Percentiles rank a stretch among this genome's conserved stretches.
Evolutionary conservation across 2,797 vertebrate genomes (phyloP).

Genomic region (Protosalanx chinensis): DNA sequence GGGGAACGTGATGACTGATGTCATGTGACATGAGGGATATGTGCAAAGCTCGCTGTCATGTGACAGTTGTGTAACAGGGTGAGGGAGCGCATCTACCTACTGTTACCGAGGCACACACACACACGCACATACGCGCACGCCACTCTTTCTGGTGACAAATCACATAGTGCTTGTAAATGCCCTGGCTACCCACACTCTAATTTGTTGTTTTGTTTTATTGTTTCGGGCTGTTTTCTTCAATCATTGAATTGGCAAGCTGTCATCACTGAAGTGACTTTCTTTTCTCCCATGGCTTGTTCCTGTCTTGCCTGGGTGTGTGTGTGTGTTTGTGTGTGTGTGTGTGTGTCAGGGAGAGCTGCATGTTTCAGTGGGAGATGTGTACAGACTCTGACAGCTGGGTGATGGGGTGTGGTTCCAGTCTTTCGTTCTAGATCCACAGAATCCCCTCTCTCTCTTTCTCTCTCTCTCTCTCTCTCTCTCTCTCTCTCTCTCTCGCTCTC

Average conservation of each 20-base stretch:
- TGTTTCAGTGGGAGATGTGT: background rate
- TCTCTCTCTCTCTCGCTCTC: too few species aligned
- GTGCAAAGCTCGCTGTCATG: background rate
- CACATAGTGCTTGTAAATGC: background rate
- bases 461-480: too few species aligned
- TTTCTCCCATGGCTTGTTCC: background rate
- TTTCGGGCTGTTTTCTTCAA: slow-evolving; percentile 8
- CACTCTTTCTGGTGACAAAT: background rate
- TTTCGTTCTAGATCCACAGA: background rate
- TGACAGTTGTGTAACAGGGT: background rate
- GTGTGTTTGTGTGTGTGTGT: background rate
- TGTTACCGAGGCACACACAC: too few species aligned
- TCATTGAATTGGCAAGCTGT: slow-evolving; percentile 15
- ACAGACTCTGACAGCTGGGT: background rate
- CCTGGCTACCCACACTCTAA: background rate
- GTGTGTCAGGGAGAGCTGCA: too few species aligned
- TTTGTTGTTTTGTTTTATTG: slow-evolving; percentile 15
- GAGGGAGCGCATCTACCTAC: background rate
- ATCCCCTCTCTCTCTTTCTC: background rate
- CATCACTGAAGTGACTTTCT: slow-evolving; percentile 8
- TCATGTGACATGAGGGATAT: background rate
- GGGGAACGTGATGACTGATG: background rate
- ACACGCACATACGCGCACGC: background rate
- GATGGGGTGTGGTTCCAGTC: background rate
- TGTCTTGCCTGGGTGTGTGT: background rate